Base-by-base conservation (phyloP, 35 echinoderm and acorn worm genomes). In the Acanthaster planci region DNA sequence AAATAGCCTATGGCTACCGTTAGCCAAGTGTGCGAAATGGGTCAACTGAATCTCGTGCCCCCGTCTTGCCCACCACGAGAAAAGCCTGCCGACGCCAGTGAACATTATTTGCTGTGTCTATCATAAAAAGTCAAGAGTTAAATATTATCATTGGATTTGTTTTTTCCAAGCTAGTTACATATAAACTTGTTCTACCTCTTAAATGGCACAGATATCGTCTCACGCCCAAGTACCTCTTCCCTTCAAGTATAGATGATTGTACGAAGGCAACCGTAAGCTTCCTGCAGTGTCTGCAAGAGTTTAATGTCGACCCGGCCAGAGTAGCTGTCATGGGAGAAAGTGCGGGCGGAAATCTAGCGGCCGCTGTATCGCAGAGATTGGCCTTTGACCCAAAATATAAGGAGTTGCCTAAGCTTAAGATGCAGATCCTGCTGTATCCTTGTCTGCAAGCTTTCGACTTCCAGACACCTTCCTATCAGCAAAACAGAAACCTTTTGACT, bases 371-470 rank as follows among this genome's bases (percentile, higher is more conserved):
- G 2, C 87, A 82, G 32, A 39, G 78, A 27, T 68, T 89, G 32
- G 67, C 59, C 34, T 84, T 84, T 40, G 82, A 84, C 17, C 44
- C 58, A 0, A 82, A 82, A 27, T 82, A 82, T 56, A 52, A 54
- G 51, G 79, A 52, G 29, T 16, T 53, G 32, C 78, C 78, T 55
- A 83, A 83, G 22, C 21, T 89, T 18, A 82, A 82, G 47, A 35
- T 89, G 29, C 87, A 89, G 51, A 35, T 82, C 6, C 40, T 82
- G 16, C 37, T 89, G 5, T 89, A 89, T 44, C 91, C 91, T 37
- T 77, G 67, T 53, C 38, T 88, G 59, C 91, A 93, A 50, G 79
- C 52, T 21, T 84, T 93, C 5, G 91, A 93, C 55, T 88, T 88
- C 40, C 52, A 83, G 22, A 55, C 51, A 39, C 38, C 91, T 52